Conservation (phyloP, 2,797 vertebrate genomes). For the Antrozous pallidus region DNA sequence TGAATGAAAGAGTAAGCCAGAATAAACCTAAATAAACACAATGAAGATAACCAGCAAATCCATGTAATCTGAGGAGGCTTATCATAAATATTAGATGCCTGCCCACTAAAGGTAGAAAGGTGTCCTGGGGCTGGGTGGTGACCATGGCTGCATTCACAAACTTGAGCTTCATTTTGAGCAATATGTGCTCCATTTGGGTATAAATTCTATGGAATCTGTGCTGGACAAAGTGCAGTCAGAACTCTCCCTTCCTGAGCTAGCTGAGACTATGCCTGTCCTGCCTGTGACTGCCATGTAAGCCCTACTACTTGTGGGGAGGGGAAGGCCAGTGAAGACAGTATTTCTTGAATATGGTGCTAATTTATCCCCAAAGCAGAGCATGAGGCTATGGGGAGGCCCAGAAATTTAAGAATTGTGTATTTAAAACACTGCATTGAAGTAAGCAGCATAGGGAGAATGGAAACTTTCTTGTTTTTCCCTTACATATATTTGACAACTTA, state of each 20-base stretch:
- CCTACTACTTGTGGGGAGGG: neutral
- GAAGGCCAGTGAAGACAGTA: neutral
- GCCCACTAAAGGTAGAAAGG: neutral
- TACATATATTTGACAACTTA: conserved; percentile 35
- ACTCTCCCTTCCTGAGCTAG: neutral
- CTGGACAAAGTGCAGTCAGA: neutral
- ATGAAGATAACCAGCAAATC: conserved; percentile 30
- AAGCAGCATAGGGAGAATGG: neutral
- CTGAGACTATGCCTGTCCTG: neutral
- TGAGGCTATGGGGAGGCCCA: neutral
- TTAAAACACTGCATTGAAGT: conserved; percentile 10
- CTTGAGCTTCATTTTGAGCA: neutral
- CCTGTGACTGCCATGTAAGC: neutral
- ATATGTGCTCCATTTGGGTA: neutral
- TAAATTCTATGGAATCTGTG: neutral
- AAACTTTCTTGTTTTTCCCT: neutral
- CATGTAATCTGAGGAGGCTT: conserved; percentile 1
- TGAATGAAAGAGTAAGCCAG: conserved; percentile 35
- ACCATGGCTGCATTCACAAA: neutral
- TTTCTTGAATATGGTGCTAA: neutral
- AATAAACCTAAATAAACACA: conserved; percentile 32
- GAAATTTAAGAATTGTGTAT: neutral
- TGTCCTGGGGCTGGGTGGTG: neutral
- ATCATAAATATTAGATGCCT: neutral
- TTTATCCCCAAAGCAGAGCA: neutral